phyloP scores from a whole-genome alignment of 2,888 invertebrate genomes.

The Melinaea menophilus region DNA sequence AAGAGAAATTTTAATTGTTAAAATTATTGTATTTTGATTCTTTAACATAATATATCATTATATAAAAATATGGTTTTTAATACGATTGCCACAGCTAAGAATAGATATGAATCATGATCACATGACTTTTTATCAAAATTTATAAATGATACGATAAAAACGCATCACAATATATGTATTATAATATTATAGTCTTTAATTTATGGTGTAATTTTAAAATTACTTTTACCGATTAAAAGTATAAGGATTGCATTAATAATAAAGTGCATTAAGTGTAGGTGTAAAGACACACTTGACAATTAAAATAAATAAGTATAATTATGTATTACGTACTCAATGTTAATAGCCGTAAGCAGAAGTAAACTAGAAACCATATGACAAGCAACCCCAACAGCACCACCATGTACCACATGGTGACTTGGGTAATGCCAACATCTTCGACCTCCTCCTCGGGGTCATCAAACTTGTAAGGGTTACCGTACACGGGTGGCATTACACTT shows the following conservation, averaged over 20 bases:
- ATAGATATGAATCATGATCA: not conserved
- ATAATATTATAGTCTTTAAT: too few relatives aligned
- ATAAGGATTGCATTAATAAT: too few relatives aligned
- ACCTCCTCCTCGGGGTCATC: constrained; percentile 32
- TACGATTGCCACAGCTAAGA: too few relatives aligned
- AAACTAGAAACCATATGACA: constrained; percentile 57
- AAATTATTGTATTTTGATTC: too few relatives aligned
- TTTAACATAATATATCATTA: too few relatives aligned
- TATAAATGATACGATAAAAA: not conserved
- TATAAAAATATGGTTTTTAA: too few relatives aligned
- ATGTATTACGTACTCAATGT: constrained; percentile 46
- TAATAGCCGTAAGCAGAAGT: constrained; percentile 58
- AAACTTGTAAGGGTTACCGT: constrained; percentile 48
- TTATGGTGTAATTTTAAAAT: too few relatives aligned
- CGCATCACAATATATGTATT: too few relatives aligned
- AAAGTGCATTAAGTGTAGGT: too few relatives aligned
- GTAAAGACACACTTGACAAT: not conserved
- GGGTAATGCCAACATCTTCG: constrained; percentile 35
- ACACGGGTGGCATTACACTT: constrained; percentile 54
- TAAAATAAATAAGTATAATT: constrained; percentile 11
- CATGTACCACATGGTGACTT: constrained; percentile 65
- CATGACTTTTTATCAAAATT: constrained; percentile 11
- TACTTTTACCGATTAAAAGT: too few relatives aligned
- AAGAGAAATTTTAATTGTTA: too few relatives aligned
- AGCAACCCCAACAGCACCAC: constrained; percentile 55